phyloP scores from a whole-genome alignment of 1,140 invertebrate genomes.

The Ceratina australensis region DNA sequence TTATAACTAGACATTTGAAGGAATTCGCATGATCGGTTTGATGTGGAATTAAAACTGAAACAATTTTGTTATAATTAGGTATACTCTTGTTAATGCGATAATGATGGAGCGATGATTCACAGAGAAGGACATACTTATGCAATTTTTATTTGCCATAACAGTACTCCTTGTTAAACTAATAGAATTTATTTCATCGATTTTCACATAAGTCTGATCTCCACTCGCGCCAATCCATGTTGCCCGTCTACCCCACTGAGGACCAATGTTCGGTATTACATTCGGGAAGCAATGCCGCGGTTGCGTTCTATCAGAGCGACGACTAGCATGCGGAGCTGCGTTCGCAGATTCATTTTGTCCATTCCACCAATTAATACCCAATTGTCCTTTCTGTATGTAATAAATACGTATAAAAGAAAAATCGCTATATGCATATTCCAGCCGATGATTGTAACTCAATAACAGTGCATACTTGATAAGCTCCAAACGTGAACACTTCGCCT shows the following conservation, averaged over 20 bases:
- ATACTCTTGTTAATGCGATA: background rate
- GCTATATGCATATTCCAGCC: background rate
- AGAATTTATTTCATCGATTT: slow-evolving; percentile 96
- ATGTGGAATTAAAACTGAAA: slow-evolving; percentile 86
- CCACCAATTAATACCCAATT: slow-evolving; percentile 87
- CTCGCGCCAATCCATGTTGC: slow-evolving; percentile 96
- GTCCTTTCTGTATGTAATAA: slow-evolving; percentile 86
- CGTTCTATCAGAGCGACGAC: slow-evolving; percentile 71
- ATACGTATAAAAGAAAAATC: background rate
- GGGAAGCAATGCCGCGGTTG: slow-evolving; percentile 90
- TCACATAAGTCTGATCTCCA: slow-evolving; percentile 96
- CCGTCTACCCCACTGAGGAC: slow-evolving; percentile 87
- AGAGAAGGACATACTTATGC: slow-evolving; percentile 83
- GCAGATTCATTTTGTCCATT: slow-evolving; percentile 70
- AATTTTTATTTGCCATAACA: slow-evolving; percentile 92
- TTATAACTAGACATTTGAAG: slow-evolving; percentile 92
- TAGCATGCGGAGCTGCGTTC: slow-evolving; percentile 66
- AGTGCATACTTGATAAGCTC: slow-evolving; percentile 88
- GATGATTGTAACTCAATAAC: background rate
- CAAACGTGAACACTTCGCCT: slow-evolving; percentile 96
- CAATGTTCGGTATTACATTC: slow-evolving; percentile 88
- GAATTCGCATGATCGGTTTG: slow-evolving; percentile 83
- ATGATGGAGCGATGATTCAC: slow-evolving; percentile 40
- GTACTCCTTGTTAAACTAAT: slow-evolving; percentile 91
- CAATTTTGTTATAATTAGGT: slow-evolving; percentile 40